Base-by-base conservation (phyloP, 2,888 invertebrate genomes). In the Polymixis lichenea region DNA sequence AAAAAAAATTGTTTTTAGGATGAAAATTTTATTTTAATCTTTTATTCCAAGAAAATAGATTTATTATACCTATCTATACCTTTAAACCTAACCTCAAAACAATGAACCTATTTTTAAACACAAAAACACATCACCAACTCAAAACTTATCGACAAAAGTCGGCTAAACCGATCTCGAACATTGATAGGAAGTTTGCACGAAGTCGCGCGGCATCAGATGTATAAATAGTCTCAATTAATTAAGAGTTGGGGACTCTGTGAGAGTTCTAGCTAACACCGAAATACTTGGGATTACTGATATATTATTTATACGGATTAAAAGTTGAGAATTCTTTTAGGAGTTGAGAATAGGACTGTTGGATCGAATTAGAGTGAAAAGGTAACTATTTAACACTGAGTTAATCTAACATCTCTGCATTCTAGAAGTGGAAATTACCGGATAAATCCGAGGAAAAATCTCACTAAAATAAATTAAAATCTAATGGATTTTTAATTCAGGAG, bases 191-290 rank as follows among this genome's bases (percentile, higher is more conserved):
- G 69, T 86, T 72, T 8, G 49, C 53, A 46, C 61, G 38, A 75
- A 80, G 73, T 65, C 38, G 43, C 38, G n/a, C 43, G 71, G 15
- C 58, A 55, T 77, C 67, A 28, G 67, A 58, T 75, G 65, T 80
- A 81, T 60, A 87, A 81, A 81, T 76, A 87, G 78, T 75, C 68
- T 32, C 43, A 85, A 87, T 87, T 85, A 85, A 85, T 85, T 85
- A 87, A 38, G 61, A 51, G 15, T 7, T 22, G 51, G 74, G 1
- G 82, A 82, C 76, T 82, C 68, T 75, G 68, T 80, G 64, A 58
- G 51, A 65, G 65, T 81, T 85, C 43, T 49, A 53, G 19, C 55
- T 51, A 65, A 69, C 75, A 68, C 60, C 58, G 43, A 43, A 65
- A 56, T 69, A 61, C 68, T 75, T 75, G 17, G 51, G 60, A 81